A percentile compares a stretch with the other conserved stretches of the same genome.
phyloP scores from a whole-genome alignment of 2,113 vertebrate species.

The Conger conger region DNA sequence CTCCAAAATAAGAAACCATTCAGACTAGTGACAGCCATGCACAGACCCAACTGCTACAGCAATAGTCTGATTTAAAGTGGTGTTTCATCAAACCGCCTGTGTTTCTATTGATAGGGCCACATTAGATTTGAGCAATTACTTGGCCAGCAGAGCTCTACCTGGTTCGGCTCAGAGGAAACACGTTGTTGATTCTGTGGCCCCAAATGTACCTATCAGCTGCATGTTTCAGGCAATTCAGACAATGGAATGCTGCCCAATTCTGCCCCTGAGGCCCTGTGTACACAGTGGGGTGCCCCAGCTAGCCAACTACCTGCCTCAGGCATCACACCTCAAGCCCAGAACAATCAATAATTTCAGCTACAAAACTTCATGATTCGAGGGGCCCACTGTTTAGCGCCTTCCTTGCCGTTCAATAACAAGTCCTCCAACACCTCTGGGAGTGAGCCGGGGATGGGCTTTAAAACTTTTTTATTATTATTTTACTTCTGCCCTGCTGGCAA shows the following conservation, averaged over 20 bases:
- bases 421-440: neutral
- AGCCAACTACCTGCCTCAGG: constrained; percentile 1
- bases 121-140: neutral
- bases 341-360: constrained; percentile 6
- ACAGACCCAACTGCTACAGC: neutral
- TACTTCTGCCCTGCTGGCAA: neutral
- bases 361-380: neutral
- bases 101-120: neutral
- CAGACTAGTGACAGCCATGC: neutral
- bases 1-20: neutral
- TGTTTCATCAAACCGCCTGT: neutral
- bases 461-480: neutral
- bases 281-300: neutral
- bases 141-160: neutral
- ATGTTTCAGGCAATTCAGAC: neutral
- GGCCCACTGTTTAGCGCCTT: neutral
- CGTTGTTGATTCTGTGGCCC: neutral
- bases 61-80: neutral
- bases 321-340: neutral
- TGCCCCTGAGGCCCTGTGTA: neutral
- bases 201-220: neutral
- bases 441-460: neutral
- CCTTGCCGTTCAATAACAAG: neutral
- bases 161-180: neutral
- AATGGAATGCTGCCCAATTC: neutral